These are phyloP conservation scores for Eubasilissa regina DNA, from an alignment of 1,140 invertebrate species.

Conservation along the genomic window DNA sequence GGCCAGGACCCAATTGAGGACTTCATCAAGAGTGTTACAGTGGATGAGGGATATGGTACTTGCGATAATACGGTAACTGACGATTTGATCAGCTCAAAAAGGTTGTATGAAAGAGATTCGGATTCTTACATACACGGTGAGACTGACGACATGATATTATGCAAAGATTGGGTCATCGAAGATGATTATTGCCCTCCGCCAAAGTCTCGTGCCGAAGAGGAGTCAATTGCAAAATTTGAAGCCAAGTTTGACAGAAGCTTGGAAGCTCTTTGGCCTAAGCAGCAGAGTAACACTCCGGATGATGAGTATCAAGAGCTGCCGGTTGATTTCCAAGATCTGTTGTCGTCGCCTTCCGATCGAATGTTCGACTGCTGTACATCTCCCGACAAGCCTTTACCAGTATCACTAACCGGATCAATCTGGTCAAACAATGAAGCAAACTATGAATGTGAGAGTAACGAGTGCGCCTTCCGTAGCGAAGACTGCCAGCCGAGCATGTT, in stretches of 20 bases:
- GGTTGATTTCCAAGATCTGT: conserved; percentile 73
- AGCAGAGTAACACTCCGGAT: conserved; percentile 66
- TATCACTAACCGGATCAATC: conserved; percentile 66
- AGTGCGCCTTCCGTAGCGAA: conserved; percentile 10
- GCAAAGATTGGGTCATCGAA: conserved; percentile 63
- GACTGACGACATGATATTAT: conserved; percentile 57
- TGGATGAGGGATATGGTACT: conserved; percentile 71
- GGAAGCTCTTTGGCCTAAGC: conserved; percentile 76
- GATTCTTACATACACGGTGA: conserved; percentile 66
- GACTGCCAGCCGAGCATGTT: conserved; percentile 21
- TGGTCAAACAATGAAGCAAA: conserved; percentile 64
- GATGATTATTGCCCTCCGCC: conserved; percentile 64
- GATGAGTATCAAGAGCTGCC: conserved; percentile 74
- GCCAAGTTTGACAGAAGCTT: conserved; percentile 79
- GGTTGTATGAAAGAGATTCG: conserved; percentile 66
- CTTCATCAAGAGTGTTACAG: conserved; percentile 68
- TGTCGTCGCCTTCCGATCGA: conserved; percentile 72
- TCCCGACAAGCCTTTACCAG: conserved; percentile 65
- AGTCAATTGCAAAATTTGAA: conserved; percentile 76
- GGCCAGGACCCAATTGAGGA: conserved; percentile 70
- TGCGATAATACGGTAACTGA: conserved; percentile 70
- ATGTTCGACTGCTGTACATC: conserved; percentile 64
- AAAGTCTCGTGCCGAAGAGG: conserved; percentile 69
- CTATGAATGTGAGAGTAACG: conserved; percentile 31
- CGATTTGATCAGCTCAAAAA: conserved; percentile 61